Base-by-base conservation (phyloP, 2,888 invertebrate genomes). In the Lomographa bimaculata region DNA sequence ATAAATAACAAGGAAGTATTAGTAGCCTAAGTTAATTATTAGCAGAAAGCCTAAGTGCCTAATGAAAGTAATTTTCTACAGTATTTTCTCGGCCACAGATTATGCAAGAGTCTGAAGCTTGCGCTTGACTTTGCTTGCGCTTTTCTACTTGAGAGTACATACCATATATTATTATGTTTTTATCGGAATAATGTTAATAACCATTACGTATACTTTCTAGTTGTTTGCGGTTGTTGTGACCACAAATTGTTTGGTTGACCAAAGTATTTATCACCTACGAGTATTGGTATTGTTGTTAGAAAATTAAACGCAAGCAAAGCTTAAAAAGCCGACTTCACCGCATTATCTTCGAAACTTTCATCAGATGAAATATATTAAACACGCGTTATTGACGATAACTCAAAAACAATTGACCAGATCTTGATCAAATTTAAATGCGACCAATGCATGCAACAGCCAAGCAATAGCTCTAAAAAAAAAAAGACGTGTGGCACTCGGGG, bases 41-140 rank as follows among this genome's bases (percentile, higher is more conserved):
- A 35, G 30, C 41, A 42, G 41, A 42, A 30, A 42, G 41, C 28
- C 14, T 6, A 28, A 33, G 35, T 29, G 34, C 10, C 7, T 29
- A 11, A 28, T 25, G 41, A 42, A 42, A 42, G 41, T 35, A 29
- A 41, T 35, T 35, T 40, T 41, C 41, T 35, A 33, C 18, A 29
- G 7, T 25, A 41, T 41, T 35, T 25, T 14, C 29, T 9, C 1
- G 8, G 26, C 7, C 12, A 20, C 7, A 29, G 29, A 18, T n/a
- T 18, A 18, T 6, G 2, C 5, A 16, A 14, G 17, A 27, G 27
- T 17, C 4, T 14, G 3, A 4, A 14, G 14, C 14, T 14, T 14
- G 2, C 4, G 14, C 14, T 14, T 14, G 14, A 14, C 14, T 14
- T 14, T 14, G 14, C 4, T 4, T 25, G 7, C 12, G 19, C n/a